These are phyloP conservation scores for Enhydra lutris DNA, from an alignment of 2,113 vertebrate genomes.

Conservation along the genomic window DNA sequence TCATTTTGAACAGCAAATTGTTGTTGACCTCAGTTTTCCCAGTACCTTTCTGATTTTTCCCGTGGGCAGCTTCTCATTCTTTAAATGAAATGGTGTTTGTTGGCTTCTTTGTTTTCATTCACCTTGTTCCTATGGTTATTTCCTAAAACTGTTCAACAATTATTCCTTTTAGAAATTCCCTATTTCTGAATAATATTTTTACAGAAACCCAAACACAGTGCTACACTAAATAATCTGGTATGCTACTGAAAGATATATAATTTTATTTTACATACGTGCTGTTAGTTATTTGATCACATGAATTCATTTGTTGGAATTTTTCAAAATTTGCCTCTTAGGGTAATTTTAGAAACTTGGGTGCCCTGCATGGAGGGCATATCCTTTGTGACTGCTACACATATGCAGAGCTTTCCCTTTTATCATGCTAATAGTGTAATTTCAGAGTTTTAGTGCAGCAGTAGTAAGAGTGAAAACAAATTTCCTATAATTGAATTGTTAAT, in stretches of 20 bases:
- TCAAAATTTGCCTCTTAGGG: neutral
- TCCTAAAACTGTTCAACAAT: neutral
- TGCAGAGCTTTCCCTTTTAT: neutral
- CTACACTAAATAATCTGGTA: neutral
- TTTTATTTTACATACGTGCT: neutral
- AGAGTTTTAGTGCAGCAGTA: neutral
- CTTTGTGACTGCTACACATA: neutral
- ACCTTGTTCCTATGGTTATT: neutral
- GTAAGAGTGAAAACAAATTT: neutral
- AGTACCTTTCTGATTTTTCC: neutral
- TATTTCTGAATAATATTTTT: neutral
- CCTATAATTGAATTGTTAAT: neutral
- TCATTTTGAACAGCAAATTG: neutral
- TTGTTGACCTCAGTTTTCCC: neutral
- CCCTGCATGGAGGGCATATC: neutral
- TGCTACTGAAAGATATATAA: neutral
- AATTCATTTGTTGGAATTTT: neutral
- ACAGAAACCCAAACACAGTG: neutral
- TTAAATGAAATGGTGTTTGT: neutral
- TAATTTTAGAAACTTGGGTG: neutral
- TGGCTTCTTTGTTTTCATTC: neutral
- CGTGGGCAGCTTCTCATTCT: neutral
- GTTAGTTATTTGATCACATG: neutral
- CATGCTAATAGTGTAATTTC: neutral
- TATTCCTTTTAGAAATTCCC: neutral